Base-by-base conservation (phyloP, 1,140 invertebrate genomes). In the Drosophila santomea region DNA sequence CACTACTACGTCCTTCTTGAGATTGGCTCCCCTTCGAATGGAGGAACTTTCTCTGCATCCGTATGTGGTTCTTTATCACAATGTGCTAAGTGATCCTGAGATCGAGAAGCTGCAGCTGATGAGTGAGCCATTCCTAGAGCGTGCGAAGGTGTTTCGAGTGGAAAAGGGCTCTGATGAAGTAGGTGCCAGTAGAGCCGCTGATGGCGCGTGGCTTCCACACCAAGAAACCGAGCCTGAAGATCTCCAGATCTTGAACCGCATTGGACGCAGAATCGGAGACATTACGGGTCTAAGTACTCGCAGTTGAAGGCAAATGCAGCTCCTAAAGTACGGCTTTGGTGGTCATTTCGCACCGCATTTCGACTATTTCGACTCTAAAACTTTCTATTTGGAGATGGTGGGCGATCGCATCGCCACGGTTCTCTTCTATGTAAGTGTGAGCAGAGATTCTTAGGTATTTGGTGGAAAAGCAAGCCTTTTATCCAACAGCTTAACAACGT, bases 401-500 rank as follows among this genome's bases (percentile, higher is more conserved):
- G 48, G 48, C 25, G 48, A 50, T 32, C 48, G 48, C 7, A 11
- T 50, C 2, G 48, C 48, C 28, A 50, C 48, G 8, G 45, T 48
- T 15, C 48, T 50, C 7, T 32, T 50, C 35, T 50, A 48, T 28
- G 45, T 48, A 48, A 28, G n/a, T 3, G 1, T 32, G 2, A 8
- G 2, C 6, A 6, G 6, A 32, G 32, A 10, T 10, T 10, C 7
- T 8, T 32, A 1, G 3, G 1, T 3, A 15, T 15, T 15, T 17
- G n/a, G 1, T 17, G 3, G 8, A 15, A 8, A 15, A 43, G 28
- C 28, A 2, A 20, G 1, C 28, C 28, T 10, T 32, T 32, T 10
- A 32, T 32, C 4, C 10, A 5, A 15, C 25, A 50, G 48, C 48
- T 50, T 4, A 50, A 50, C 8, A 50, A 32, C 15, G 48, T 32